Conservation (phyloP, 2,888 invertebrate species). For the Hermaeophaga mercurialis region DNA sequence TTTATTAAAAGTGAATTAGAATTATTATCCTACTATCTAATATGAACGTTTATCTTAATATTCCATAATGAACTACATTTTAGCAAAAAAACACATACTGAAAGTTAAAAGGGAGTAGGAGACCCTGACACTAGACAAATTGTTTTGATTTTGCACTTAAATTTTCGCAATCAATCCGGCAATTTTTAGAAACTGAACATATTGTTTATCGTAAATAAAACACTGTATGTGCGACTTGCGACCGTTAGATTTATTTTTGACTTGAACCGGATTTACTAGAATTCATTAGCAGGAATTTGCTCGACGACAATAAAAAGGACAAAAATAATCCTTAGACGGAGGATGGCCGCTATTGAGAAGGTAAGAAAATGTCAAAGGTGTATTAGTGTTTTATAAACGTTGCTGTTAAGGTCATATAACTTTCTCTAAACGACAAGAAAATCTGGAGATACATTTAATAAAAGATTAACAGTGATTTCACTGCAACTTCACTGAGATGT, state of each 20-base stretch:
- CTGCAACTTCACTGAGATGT: neutral
- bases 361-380: slow-evolving; percentile 2
- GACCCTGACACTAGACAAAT: too few species aligned
- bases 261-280: slow-evolving; percentile 18
- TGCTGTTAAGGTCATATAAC: slow-evolving; percentile 3
- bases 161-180: neutral
- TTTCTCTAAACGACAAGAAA: slow-evolving; percentile 5
- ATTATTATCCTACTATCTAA: too few species aligned
- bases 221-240: neutral
- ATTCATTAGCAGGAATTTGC: slow-evolving; percentile 5
- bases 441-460: neutral
- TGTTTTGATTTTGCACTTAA: too few species aligned
- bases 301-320: slow-evolving; percentile 21
- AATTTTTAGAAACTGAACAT: neutral
- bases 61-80: too few species aligned
- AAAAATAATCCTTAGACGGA: slow-evolving; percentile 15
- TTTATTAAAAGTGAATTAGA: too few species aligned
- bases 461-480: too few species aligned
- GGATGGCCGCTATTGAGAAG: neutral
- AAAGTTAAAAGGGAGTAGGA: too few species aligned
- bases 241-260: slow-evolving; percentile 28
- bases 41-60: too few species aligned
- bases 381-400: neutral
- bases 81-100: too few species aligned
- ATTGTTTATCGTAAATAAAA: slow-evolving; percentile 8